phyloP scores from a whole-genome alignment of 2,113 vertebrate genomes.

The Mystacornis crossleyi region DNA sequence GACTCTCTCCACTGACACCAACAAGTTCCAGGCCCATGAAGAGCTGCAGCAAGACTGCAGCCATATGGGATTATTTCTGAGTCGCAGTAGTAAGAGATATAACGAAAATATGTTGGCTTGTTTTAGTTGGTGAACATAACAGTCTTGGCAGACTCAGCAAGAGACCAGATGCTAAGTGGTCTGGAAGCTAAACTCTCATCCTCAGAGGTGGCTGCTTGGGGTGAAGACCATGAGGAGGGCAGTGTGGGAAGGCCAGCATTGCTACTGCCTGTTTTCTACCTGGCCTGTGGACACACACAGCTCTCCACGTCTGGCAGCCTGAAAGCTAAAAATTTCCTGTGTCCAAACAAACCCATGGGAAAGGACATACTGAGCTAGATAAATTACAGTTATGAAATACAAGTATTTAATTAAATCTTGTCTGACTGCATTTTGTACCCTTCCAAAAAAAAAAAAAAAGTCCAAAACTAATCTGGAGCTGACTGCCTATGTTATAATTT shows the following conservation, averaged over 20 bases:
- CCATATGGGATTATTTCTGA: slow-evolving; percentile 53
- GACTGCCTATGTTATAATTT: slow-evolving; percentile 53
- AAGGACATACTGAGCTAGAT: slow-evolving; percentile 25
- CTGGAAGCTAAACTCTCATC: not conserved
- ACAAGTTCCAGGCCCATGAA: not conserved
- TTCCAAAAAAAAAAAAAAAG: not conserved
- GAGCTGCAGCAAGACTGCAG: slow-evolving; percentile 6
- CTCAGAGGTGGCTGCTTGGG: not conserved
- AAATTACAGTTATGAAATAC: slow-evolving; percentile 56
- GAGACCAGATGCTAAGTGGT: not conserved
- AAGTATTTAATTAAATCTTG: slow-evolving; percentile 64
- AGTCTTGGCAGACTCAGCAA: not conserved
- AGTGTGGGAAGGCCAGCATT: not conserved
- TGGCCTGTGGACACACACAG: not conserved
- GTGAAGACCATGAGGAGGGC: not conserved
- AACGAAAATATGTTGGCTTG: slow-evolving; percentile 33
- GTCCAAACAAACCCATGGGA: slow-evolving; percentile 12
- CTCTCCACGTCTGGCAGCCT: not conserved
- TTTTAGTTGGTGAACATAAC: slow-evolving; percentile 17
- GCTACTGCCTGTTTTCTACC: not conserved
- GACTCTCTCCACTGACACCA: not conserved
- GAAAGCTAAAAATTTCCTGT: slow-evolving; percentile 6
- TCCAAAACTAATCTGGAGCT: slow-evolving; percentile 37
- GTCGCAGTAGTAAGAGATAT: slow-evolving; percentile 16
- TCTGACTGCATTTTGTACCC: slow-evolving; percentile 19